Percentiles rank a stretch among this genome's conserved stretches.
These are phyloP conservation scores for Heteropelma amictum DNA, from an alignment of 2,888 invertebrate species.

Conservation along the genomic window DNA sequence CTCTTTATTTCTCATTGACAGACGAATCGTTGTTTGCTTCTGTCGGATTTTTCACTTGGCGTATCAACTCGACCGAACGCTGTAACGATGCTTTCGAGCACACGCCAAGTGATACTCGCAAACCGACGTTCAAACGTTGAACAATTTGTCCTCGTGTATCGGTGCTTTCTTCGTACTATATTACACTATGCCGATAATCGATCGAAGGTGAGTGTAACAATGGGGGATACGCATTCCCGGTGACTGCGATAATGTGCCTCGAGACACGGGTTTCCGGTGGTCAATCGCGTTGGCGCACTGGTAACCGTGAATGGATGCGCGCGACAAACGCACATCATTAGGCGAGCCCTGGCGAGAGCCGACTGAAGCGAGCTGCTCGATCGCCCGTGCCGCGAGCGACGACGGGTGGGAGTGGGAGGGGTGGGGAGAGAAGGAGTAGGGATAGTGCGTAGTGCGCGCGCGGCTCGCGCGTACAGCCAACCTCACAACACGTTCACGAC, in stretches of 20 bases:
- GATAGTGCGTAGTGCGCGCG: background rate
- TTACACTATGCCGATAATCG: background rate
- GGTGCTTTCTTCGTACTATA: background rate
- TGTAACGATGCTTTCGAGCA: background rate
- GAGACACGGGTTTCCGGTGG: slow-evolving; percentile 54
- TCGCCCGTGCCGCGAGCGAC: too few species aligned
- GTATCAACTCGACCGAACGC: background rate
- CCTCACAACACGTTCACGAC: background rate
- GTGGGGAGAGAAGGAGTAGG: background rate
- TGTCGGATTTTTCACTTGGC: background rate
- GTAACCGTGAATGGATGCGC: slow-evolving; percentile 50
- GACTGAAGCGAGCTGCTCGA: slow-evolving; percentile 58
- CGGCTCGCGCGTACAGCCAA: background rate
- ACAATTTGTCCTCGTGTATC: too few species aligned
- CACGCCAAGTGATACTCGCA: background rate
- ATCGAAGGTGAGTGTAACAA: slow-evolving; percentile 31
- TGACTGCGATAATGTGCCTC: slow-evolving; percentile 40
- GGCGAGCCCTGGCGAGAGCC: slow-evolving; percentile 69
- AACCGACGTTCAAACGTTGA: too few species aligned
- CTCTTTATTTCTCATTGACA: background rate
- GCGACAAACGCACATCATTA: slow-evolving; percentile 63
- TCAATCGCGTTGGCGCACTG: slow-evolving; percentile 57
- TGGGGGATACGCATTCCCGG: slow-evolving; percentile 52
- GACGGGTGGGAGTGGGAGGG: background rate
- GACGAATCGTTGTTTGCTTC: background rate